Percentiles rank a stretch among this genome's conserved stretches.
Evolutionary conservation across 2,113 vertebrate genomes (phyloP).

Genomic region (Zosterops hypoxanthus): DNA sequence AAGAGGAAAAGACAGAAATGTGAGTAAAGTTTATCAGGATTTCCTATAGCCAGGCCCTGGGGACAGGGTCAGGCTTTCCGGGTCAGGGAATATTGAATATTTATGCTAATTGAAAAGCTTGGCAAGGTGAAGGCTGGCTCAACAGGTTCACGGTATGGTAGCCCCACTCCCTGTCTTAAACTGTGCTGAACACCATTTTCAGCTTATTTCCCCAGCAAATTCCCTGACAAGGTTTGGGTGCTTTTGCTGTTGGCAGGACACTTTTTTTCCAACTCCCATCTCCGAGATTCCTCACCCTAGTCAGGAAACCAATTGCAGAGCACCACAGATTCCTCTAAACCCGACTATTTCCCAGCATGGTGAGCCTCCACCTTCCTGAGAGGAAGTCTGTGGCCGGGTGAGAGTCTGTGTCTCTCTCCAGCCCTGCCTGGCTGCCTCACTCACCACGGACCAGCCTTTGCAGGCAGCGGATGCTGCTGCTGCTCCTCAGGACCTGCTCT

Average conservation of each 20-base stretch:
- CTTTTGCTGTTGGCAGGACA: background rate
- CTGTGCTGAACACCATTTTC: background rate
- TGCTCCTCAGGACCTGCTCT: background rate
- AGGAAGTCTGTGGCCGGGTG: background rate
- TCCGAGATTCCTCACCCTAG: background rate
- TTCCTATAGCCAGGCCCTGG: background rate
- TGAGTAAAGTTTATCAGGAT: background rate
- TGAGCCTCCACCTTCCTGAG: background rate
- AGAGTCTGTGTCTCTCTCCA: background rate
- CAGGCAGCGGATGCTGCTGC: background rate
- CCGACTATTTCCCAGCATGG: background rate
- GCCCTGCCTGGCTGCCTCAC: background rate
- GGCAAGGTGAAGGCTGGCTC: background rate
- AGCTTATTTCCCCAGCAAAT: background rate
- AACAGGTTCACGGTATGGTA: background rate
- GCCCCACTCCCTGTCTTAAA: background rate
- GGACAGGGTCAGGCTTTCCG: background rate
- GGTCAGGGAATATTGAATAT: background rate
- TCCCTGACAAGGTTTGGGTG: background rate
- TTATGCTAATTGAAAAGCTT: background rate
- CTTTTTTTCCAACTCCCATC: background rate
- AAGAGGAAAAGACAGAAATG: background rate
- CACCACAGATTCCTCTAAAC: background rate
- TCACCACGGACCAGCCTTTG: fast-evolving
- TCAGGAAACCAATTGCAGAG: background rate